A percentile compares a stretch with the other conserved stretches of the same genome.
phyloP scores from a whole-genome alignment of 2,113 vertebrate genomes.

The Ovis aries region ARS-UI_Ramb_v3.0 NC_056059.1:27983501-27984000 shows the following conservation, averaged over 20 bases:
- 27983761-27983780: background rate
- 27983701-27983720: background rate
- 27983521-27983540: background rate
- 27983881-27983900: background rate
- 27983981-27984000: background rate
- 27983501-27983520: background rate
- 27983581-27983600: background rate
- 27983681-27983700: background rate
- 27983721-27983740: background rate
- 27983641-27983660: background rate
- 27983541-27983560: background rate
- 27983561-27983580: background rate
- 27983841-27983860: background rate
- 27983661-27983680: background rate
- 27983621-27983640: background rate
- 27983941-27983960: accelerated
- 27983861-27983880: background rate
- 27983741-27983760: background rate
- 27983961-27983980: background rate
- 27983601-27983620: background rate
- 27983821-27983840: background rate
- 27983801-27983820: background rate
- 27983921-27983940: background rate
- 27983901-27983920: background rate
- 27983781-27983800: background rate